Conservation (phyloP, 2,888 invertebrate species). For the Leptinotarsa rubiginosa region DNA sequence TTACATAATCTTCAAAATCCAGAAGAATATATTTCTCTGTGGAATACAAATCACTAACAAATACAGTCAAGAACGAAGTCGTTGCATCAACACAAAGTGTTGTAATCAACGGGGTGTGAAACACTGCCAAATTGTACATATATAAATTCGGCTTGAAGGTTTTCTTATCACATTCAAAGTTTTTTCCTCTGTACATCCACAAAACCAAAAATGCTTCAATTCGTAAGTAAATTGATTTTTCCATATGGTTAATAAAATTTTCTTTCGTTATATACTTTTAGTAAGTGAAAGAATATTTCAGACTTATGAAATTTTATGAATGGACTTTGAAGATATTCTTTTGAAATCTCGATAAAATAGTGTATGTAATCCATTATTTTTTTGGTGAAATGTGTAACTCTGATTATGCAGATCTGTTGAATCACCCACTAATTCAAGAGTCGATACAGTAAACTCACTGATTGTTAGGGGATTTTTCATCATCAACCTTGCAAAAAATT, state of each 20-base stretch:
- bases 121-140: slow-evolving; percentile 5
- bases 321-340: no score
- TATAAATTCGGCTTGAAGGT: slow-evolving; percentile 5
- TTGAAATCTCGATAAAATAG: no score
- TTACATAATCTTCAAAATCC: slow-evolving; percentile 19
- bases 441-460: no score
- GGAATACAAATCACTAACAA: slow-evolving; percentile 22
- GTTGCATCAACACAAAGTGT: slow-evolving; percentile 17
- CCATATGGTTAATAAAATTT: background rate
- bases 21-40: background rate
- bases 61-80: slow-evolving; percentile 23
- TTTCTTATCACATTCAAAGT: slow-evolving; percentile 1
- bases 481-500: no score
- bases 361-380: no score
- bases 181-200: background rate
- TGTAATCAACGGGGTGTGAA: background rate
- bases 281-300: no score
- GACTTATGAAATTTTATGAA: no score
- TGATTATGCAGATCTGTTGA: no score
- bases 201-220: slow-evolving; percentile 6
- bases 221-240: slow-evolving; percentile 5
- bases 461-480: no score
- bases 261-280: background rate
- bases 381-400: no score
- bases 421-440: no score